Percentiles rank a stretch among this genome's conserved stretches.
These are phyloP conservation scores for Stenolophus ochropezus DNA, from an alignment of 2,888 invertebrate species.

Conservation along the genomic window DNA sequence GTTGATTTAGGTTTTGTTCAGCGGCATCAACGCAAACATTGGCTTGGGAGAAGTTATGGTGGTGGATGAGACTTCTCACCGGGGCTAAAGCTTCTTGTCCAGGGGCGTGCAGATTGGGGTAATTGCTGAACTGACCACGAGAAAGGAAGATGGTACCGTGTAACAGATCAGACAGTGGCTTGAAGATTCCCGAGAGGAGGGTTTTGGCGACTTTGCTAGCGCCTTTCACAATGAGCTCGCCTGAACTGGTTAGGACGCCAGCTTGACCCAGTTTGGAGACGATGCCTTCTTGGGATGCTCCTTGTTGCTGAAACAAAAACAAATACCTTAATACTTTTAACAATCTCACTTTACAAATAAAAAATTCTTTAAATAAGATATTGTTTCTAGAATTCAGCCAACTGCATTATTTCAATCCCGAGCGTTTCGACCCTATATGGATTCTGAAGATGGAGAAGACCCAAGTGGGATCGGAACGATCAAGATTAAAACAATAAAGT, in stretches of 20 bases:
- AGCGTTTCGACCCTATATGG: too few relatives aligned
- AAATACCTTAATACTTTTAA: not conserved
- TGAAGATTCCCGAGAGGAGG: not conserved
- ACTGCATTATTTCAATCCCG: too few relatives aligned
- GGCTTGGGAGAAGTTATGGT: not conserved
- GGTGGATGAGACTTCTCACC: not conserved
- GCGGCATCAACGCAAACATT: not conserved
- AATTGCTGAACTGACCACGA: not conserved
- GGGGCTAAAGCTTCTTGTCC: not conserved
- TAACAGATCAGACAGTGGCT: not conserved
- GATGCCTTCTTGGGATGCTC: conserved; percentile 12
- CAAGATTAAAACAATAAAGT: too few relatives aligned
- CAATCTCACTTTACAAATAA: too few relatives aligned
- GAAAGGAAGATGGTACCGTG: not conserved
- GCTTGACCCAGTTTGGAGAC: not conserved
- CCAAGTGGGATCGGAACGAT: too few relatives aligned
- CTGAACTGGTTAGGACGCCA: not conserved
- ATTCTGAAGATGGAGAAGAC: too few relatives aligned
- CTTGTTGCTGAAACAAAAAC: not conserved
- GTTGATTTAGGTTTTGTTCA: not conserved
- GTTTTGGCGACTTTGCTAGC: not conserved
- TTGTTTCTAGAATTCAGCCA: too few relatives aligned
- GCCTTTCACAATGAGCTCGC: not conserved
- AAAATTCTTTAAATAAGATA: too few relatives aligned
- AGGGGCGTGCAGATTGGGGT: not conserved